Percentiles rank a stretch among this genome's conserved stretches.
phyloP scores from a whole-genome alignment of 2,113 vertebrate genomes.

The Dendropsophus ebraccatus region DNA sequence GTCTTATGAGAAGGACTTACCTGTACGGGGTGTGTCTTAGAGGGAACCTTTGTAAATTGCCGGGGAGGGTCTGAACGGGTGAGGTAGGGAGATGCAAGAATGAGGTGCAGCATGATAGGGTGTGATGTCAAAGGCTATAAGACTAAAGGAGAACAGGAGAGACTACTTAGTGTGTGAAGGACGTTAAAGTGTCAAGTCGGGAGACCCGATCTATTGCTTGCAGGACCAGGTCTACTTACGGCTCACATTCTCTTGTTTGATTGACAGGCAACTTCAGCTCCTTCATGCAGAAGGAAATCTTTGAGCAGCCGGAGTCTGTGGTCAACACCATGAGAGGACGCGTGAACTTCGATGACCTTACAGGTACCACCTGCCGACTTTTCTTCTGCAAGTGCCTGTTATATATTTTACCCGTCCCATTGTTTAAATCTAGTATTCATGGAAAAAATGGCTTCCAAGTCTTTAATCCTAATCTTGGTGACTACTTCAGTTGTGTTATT shows the following conservation, averaged over 20 bases:
- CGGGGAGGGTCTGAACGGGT: neutral
- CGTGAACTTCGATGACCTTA: constrained; percentile 95
- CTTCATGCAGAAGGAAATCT: constrained; percentile 99
- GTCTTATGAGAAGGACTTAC: too few relatives aligned
- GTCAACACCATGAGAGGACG: constrained; percentile 99
- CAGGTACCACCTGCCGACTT: constrained; percentile 75
- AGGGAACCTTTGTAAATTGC: neutral
- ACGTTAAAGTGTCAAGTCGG: too few relatives aligned
- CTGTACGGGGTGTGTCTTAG: neutral
- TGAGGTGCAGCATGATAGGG: neutral
- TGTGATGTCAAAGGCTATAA: neutral
- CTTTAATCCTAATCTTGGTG: neutral
- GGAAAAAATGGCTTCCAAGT: neutral
- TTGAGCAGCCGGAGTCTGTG: constrained; percentile 97
- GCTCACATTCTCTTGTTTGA: neutral
- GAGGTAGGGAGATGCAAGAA: neutral
- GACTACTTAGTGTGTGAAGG: neutral
- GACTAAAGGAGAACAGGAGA: neutral
- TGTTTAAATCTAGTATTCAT: neutral
- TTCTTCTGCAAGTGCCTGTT: neutral
- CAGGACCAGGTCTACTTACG: neutral
- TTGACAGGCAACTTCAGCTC: constrained; percentile 92
- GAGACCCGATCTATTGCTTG: too few relatives aligned
- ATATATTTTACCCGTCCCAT: neutral
- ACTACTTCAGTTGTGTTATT: neutral